A percentile compares a stretch with the other conserved stretches of the same genome.
Evolutionary conservation across 2,888 invertebrate genomes (phyloP).

Genomic region (Papilio elwesi): DNA sequence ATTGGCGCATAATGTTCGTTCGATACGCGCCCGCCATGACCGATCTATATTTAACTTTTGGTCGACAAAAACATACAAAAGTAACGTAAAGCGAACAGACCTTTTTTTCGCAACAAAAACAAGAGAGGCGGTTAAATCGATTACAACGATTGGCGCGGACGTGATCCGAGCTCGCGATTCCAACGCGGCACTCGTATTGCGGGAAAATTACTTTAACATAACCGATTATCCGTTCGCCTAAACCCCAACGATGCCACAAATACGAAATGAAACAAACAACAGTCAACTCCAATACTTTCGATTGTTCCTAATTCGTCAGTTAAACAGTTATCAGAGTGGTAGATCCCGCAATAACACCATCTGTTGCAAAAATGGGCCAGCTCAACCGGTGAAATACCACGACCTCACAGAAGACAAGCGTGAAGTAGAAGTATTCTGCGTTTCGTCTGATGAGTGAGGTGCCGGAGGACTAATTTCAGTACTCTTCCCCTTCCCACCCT

Average conservation of each 20-base stretch:
- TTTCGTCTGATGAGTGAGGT: no score
- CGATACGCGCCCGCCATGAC: neutral
- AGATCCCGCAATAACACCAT: no score
- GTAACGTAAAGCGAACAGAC: neutral
- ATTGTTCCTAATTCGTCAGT: no score
- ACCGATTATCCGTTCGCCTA: neutral
- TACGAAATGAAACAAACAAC: neutral
- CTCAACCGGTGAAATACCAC: no score
- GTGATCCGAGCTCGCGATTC: neutral
- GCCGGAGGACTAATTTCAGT: no score
- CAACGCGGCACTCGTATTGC: neutral
- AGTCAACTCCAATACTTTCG: neutral
- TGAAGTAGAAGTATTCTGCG: no score
- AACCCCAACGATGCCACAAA: neutral
- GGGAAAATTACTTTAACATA: slow-evolving; percentile 13
- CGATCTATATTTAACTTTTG: neutral
- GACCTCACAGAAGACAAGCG: no score
- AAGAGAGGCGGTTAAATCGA: slow-evolving; percentile 17
- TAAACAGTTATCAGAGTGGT: no score
- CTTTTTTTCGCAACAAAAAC: slow-evolving; percentile 13
- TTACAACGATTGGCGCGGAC: slow-evolving; percentile 28
- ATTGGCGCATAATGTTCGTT: neutral
- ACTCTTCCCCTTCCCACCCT: no score
- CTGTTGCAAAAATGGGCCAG: no score
- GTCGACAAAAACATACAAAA: neutral